Percentiles rank a stretch among this genome's conserved stretches.
phyloP scores from a whole-genome alignment of 2,888 invertebrate genomes.

The Dioctria linearis region DNA sequence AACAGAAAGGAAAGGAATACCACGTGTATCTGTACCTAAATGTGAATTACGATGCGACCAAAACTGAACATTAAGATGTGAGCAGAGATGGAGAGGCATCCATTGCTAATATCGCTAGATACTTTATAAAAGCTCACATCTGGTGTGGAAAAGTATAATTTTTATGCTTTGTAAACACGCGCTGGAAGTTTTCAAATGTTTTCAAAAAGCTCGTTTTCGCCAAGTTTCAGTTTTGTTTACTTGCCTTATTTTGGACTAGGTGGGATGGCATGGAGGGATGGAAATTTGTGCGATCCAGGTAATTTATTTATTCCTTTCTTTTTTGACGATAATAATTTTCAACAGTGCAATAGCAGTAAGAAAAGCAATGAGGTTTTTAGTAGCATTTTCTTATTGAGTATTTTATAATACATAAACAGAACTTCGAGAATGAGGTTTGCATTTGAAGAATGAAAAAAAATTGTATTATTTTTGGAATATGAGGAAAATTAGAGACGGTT shows the following conservation, averaged over 20 bases:
- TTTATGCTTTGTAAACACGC: conserved; percentile 2
- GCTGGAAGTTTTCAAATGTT: not conserved
- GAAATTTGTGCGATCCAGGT: not conserved
- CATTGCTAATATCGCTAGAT: conserved; percentile 12
- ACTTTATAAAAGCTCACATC: conserved; percentile 23
- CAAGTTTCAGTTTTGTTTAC: not conserved
- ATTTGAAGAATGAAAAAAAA: too few relatives aligned
- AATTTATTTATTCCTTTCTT: too few relatives aligned
- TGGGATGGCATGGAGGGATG: too few relatives aligned
- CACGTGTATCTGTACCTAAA: not conserved
- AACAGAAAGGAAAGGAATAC: not conserved
- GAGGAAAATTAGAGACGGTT: too few relatives aligned
- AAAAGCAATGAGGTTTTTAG: too few relatives aligned
- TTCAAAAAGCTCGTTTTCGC: conserved; percentile 1
- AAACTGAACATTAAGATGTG: conserved; percentile 4
- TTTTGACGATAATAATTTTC: too few relatives aligned
- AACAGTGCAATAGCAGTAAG: too few relatives aligned
- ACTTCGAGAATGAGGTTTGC: too few relatives aligned
- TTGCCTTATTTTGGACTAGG: too few relatives aligned
- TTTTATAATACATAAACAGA: too few relatives aligned
- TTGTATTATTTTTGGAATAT: too few relatives aligned
- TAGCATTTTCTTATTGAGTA: too few relatives aligned
- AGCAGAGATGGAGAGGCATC: not conserved
- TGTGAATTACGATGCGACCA: conserved; percentile 17
- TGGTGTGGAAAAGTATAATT: conserved; percentile 26